phyloP scores from a whole-genome alignment of 2,888 invertebrate genomes.

The Phengaris alcon region DNA sequence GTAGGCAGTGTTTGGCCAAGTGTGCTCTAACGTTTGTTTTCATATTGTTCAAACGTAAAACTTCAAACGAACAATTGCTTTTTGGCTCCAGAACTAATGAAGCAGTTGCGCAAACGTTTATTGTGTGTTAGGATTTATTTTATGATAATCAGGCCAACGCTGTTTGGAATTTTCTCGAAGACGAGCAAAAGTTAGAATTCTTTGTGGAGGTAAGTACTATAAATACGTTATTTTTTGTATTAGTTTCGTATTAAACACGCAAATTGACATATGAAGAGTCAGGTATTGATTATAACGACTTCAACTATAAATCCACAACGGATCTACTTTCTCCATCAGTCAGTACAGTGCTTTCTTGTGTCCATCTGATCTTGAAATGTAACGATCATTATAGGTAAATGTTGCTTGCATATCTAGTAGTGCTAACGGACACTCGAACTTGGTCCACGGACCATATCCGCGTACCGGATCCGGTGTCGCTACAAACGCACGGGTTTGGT shows the following conservation, averaged over 20 bases:
- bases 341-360: conserved; percentile 20
- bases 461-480: too few species aligned
- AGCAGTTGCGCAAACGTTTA: conserved; percentile 15
- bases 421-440: too few species aligned
- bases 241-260: not conserved
- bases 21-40: conserved; percentile 7
- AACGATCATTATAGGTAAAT: conserved; percentile 18
- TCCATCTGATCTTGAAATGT: conserved; percentile 27
- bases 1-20: conserved; percentile 23
- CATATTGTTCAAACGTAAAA: conserved; percentile 1
- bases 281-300: conserved; percentile 9
- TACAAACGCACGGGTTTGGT: too few species aligned
- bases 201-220: not conserved
- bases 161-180: not conserved
- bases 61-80: conserved; percentile 23
- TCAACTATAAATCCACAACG: conserved; percentile 2
- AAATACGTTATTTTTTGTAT: too few species aligned
- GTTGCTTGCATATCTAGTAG: not conserved
- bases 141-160: conserved; percentile 13
- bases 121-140: not conserved
- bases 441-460: too few species aligned
- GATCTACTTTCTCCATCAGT: conserved; percentile 20
- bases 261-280: conserved; percentile 20
- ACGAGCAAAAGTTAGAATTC: not conserved
- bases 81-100: conserved; percentile 21